Evolutionary conservation across 2,888 invertebrate species (phyloP).

Genomic region (Labia minor): DNA sequence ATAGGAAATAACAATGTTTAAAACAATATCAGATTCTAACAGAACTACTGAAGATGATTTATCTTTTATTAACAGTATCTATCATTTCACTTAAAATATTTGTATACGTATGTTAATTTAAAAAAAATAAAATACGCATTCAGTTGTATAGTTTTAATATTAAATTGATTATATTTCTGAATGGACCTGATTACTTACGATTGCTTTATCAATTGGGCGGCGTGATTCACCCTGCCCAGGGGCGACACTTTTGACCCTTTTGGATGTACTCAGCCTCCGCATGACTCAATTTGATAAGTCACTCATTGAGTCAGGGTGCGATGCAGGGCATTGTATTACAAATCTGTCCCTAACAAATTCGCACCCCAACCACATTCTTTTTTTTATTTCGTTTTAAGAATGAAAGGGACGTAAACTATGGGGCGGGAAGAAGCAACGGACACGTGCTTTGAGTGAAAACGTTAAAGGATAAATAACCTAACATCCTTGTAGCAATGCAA

Average conservation of each 20-base stretch:
- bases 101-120: too few relatives aligned
- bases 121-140: too few relatives aligned
- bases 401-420: too few relatives aligned
- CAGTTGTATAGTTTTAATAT: not conserved
- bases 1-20: too few relatives aligned
- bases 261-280: not conserved
- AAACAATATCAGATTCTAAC: too few relatives aligned
- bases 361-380: not conserved
- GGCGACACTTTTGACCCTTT: not conserved
- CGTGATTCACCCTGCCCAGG: not conserved
- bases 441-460: too few relatives aligned
- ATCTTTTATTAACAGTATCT: too few relatives aligned
- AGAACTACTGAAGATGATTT: too few relatives aligned
- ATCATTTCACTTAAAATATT: too few relatives aligned
- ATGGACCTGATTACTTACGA: not conserved
- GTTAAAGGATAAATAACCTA: too few relatives aligned
- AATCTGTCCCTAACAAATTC: not conserved
- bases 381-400: not conserved
- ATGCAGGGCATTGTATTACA: not conserved
- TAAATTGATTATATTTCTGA: not conserved
- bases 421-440: too few relatives aligned
- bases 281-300: constrained; percentile 8
- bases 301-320: not conserved
- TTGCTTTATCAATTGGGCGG: not conserved
- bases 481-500: too few relatives aligned